Base-by-base conservation (phyloP, 2,888 invertebrate genomes). In the Pachycephus smyrnensis region DNA sequence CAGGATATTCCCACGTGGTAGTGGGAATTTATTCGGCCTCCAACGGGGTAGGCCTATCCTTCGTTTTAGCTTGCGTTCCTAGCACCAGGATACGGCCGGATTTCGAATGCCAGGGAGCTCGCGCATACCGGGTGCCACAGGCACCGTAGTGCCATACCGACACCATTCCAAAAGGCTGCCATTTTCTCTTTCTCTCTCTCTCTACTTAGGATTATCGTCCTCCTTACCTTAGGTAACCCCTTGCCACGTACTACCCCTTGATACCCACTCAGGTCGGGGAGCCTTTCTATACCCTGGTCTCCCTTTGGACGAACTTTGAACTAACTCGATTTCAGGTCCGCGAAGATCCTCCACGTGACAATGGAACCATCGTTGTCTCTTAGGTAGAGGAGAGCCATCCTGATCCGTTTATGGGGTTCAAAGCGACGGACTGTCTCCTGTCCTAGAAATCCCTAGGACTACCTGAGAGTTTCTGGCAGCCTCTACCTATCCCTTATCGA, bases 321-420 rank as follows among this genome's bases (percentile, higher is more conserved):
- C 55, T 71, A 71, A 71, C 12, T 71, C 71, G 71, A 71, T 71
- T 71, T 33, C 55, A 55, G 23, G 33, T 31, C 71, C 30, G 31
- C 12, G 12, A 71, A 12, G 71, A 71, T 71, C 76, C 75, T 68
- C 31, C 30, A 73, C 74, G 76, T 79, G 76, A 77, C 79, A 77
- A 79, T 76, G 37, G 74, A 74, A 79, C 79, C 40, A 79, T 79
- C 79, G 79, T 55, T 74, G 76, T 73, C 79, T 79, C 74, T 79
- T 79, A 79, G 76, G 15, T 69, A 12, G 69, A 15, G 32, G 12
- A 33, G 71, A 71, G 23, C 55, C 23, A 23, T 23, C 55, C 55
- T 78, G 74, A 79, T 79, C 76, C 79, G 74, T 79, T 79, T 79
- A 76, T 68, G 37, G 31, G 76, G 74, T 73, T 79, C 74, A 76